A percentile compares a stretch with the other conserved stretches of the same genome.
phyloP scores from a whole-genome alignment of 2,797 vertebrate species.

The Dendrocincla fuliginosa region DNA sequence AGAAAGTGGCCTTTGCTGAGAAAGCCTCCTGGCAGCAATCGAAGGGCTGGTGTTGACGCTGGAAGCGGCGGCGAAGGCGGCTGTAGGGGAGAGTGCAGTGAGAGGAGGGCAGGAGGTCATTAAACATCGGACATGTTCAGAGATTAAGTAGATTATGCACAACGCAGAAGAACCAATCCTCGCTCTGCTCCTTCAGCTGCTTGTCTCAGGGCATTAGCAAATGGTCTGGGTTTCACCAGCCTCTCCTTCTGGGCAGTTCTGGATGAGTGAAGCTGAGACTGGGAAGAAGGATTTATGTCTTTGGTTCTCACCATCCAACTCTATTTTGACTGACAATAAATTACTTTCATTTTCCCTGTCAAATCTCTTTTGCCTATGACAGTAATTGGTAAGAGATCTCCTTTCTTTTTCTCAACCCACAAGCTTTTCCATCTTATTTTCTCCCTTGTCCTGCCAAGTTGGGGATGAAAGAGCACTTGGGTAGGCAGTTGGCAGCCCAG shows the following conservation, averaged over 20 bases:
- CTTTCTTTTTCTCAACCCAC: background rate
- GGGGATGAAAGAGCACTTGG: background rate
- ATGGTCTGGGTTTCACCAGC: background rate
- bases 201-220: background rate
- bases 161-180: background rate
- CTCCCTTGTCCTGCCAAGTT: accelerated
- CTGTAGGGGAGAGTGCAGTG: background rate
- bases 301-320: background rate
- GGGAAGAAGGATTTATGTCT: background rate
- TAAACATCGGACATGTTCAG: background rate
- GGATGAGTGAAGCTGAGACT: background rate
- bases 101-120: background rate
- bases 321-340: background rate
- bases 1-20: background rate
- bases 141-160: background rate
- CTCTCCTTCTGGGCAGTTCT: background rate
- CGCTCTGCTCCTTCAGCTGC: background rate
- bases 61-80: background rate
- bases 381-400: background rate
- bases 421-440: background rate
- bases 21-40: background rate
- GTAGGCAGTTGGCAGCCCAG: background rate
- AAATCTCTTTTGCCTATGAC: background rate
- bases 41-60: background rate
- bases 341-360: background rate